phyloP scores from a whole-genome alignment of 1,140 invertebrate species.

The Archivesica marissinica region DNA sequence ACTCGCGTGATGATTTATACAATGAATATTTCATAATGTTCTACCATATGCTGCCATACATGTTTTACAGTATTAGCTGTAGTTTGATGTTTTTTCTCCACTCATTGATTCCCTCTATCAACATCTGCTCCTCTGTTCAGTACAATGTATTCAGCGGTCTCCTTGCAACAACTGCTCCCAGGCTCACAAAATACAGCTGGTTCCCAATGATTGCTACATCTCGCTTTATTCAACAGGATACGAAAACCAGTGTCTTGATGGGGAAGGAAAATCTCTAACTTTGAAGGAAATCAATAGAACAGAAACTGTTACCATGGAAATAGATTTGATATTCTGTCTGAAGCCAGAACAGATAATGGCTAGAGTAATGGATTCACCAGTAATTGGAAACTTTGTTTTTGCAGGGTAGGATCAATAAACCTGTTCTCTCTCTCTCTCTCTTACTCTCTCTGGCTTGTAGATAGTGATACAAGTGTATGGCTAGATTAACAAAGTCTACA shows the following conservation, averaged over 20 bases:
- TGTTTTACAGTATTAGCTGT: no score
- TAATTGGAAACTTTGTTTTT: background rate
- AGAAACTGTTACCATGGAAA: slow-evolving; percentile 30
- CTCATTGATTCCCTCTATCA: no score
- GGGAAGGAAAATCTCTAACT: slow-evolving; percentile 16
- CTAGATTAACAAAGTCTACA: background rate
- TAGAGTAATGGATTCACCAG: slow-evolving; percentile 30
- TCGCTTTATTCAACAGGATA: slow-evolving; percentile 2
- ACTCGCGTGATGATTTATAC: no score
- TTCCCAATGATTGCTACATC: background rate
- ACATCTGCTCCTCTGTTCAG: no score
- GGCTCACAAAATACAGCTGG: background rate
- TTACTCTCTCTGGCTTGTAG: background rate
- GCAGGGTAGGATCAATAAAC: background rate
- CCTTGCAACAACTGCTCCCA: slow-evolving; percentile 19
- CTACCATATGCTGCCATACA: no score
- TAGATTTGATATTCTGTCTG: slow-evolving; percentile 46
- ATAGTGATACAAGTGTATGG: background rate
- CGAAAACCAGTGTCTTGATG: background rate
- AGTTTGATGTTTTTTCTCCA: no score
- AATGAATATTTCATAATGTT: no score
- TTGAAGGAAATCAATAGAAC: slow-evolving; percentile 21
- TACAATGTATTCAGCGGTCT: no score
- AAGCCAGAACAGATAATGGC: slow-evolving; percentile 23
- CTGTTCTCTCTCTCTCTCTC: background rate